Percentiles rank a stretch among this genome's conserved stretches.
Conservation (phyloP, 2,888 invertebrate species). For the Apantesis nais region DNA sequence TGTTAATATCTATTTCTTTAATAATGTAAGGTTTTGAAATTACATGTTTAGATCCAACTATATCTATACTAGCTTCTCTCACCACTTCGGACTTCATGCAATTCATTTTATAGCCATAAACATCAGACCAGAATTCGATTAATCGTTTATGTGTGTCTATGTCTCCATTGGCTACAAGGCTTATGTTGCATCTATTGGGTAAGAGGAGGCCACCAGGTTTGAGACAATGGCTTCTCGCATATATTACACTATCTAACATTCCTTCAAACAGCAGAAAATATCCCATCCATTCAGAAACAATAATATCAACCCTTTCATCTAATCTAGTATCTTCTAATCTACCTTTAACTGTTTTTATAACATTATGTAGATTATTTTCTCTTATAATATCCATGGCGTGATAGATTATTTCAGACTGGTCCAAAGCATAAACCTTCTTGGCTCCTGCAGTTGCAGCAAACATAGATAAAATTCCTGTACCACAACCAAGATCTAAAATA, state of each 20-base stretch:
- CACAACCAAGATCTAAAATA: constrained; percentile 98
- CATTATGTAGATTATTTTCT: constrained; percentile 91
- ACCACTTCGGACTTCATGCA: constrained; percentile 94
- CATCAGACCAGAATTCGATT: constrained; percentile 96
- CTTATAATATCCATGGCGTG: constrained; percentile 98
- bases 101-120: constrained; percentile 97
- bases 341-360: constrained; percentile 93
- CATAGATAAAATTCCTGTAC: constrained; percentile 99
- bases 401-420: constrained; percentile 98
- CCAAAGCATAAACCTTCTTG: constrained; percentile 94
- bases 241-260: constrained; percentile 97
- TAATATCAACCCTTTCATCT: constrained; percentile 94
- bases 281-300: constrained; percentile 99
- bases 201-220: constrained; percentile 91
- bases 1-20: constrained; percentile 91
- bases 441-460: constrained; percentile 98
- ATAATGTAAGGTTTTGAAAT: constrained; percentile 88
- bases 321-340: constrained; percentile 93
- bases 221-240: constrained; percentile 93
- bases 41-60: constrained; percentile 84
- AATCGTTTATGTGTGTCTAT: constrained; percentile 89
- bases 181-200: constrained; percentile 94
- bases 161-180: constrained; percentile 92
- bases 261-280: constrained; percentile 98
- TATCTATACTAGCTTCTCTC: constrained; percentile 87